A percentile compares a stretch with the other conserved stretches of the same genome.
These are phyloP conservation scores for Zophobas morio DNA, from an alignment of 1,140 invertebrate genomes.

Conservation along the genomic window DNA sequence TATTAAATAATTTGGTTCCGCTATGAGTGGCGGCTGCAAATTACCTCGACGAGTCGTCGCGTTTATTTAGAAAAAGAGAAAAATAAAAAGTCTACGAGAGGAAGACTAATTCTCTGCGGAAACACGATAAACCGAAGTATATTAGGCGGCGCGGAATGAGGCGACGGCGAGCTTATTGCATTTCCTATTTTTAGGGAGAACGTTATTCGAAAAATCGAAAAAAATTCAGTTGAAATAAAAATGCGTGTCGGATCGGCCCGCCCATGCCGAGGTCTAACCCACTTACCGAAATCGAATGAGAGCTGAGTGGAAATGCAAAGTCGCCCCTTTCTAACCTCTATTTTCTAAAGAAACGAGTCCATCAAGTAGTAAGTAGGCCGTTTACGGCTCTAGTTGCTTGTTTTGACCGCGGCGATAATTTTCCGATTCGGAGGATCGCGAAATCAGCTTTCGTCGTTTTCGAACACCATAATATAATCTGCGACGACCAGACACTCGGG, in stretches of 20 bases:
- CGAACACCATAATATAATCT: not conserved
- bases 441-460: not conserved
- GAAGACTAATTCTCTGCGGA: slow-evolving; percentile 32
- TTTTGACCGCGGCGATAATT: too few species aligned
- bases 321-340: not conserved
- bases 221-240: not conserved
- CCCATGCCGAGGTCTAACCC: not conserved
- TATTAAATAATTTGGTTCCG: slow-evolving; percentile 30
- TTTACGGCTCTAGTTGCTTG: too few species aligned
- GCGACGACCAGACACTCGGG: not conserved
- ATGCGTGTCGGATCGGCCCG: not conserved
- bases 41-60: not conserved
- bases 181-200: slow-evolving; percentile 17
- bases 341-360: not conserved
- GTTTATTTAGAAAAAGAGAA: slow-evolving; percentile 20
- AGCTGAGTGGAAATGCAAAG: not conserved
- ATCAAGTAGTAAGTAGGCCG: not conserved
- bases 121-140: slow-evolving; percentile 37
- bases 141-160: slow-evolving; percentile 18
- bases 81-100: slow-evolving; percentile 1
- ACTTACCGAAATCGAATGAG: not conserved
- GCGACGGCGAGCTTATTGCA: slow-evolving; percentile 25
- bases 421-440: not conserved
- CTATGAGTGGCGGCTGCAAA: slow-evolving; percentile 16
- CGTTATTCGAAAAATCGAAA: slow-evolving; percentile 21